phyloP scores from a whole-genome alignment of 2,797 vertebrate genomes.

The Macroramphosus scolopax region DNA sequence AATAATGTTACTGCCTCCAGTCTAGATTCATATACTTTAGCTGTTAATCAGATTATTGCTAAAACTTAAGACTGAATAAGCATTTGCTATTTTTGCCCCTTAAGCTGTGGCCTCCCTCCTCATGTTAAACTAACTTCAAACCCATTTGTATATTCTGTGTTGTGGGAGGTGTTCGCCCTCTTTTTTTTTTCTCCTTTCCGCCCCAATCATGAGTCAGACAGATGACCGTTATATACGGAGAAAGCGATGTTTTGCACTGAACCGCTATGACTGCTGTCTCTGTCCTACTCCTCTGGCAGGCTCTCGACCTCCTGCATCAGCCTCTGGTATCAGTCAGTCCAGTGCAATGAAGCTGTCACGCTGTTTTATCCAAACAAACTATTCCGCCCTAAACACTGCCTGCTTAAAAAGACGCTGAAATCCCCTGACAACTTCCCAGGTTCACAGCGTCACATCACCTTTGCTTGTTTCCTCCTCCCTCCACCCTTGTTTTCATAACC shows the following conservation, averaged over 20 bases:
- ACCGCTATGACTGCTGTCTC: slow-evolving; percentile 24
- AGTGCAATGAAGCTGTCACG: slow-evolving; percentile 47
- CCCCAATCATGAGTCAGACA: slow-evolving; percentile 11
- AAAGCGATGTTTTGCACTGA: too few species aligned
- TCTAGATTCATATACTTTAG: not conserved
- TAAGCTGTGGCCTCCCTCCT: too few species aligned
- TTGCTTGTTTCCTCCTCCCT: slow-evolving; percentile 1
- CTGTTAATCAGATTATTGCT: not conserved
- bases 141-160: too few species aligned
- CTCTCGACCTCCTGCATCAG: slow-evolving; percentile 34
- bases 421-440: slow-evolving; percentile 51
- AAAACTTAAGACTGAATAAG: slow-evolving; percentile 1
- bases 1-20: not conserved
- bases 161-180: too few species aligned
- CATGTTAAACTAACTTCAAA: too few species aligned
- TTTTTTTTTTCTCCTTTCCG: too few species aligned
- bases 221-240: slow-evolving; percentile 1
- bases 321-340: slow-evolving; percentile 52
- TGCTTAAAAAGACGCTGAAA: slow-evolving; percentile 62
- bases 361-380: slow-evolving; percentile 57
- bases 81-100: slow-evolving; percentile 15
- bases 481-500: slow-evolving; percentile 18
- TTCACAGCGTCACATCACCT: slow-evolving; percentile 27
- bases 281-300: slow-evolving; percentile 27
- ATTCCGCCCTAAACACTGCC: slow-evolving; percentile 34